Conservation (phyloP, 1,140 invertebrate species). For the Lordiphosa mommai region DNA sequence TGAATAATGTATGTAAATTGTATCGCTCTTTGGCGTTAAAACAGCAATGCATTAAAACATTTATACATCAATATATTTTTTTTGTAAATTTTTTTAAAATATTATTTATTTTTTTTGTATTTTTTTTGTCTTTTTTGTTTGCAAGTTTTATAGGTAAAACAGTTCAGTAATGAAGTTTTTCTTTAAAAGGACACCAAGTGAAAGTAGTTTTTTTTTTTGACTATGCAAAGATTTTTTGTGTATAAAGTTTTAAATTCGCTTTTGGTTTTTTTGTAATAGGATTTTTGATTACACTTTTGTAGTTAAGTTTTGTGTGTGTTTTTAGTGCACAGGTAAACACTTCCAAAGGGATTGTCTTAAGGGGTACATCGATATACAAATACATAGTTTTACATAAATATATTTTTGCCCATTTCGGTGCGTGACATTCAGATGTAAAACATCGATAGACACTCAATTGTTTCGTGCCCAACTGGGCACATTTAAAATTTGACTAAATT, state of each 20-base stretch:
- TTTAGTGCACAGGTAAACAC: slow-evolving; percentile 45
- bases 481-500: slow-evolving; percentile 58
- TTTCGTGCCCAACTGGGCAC: slow-evolving; percentile 10
- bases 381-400: slow-evolving; percentile 70
- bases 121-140: slow-evolving; percentile 32
- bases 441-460: slow-evolving; percentile 9
- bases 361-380: slow-evolving; percentile 71
- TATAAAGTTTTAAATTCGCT: slow-evolving; percentile 60
- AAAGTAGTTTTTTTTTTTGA: slow-evolving; percentile 52
- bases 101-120: slow-evolving; percentile 35
- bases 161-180: slow-evolving; percentile 53
- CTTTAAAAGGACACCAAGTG: slow-evolving; percentile 68
- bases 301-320: slow-evolving; percentile 38
- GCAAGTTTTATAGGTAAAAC: slow-evolving; percentile 50
- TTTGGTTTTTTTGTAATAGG: slow-evolving; percentile 9
- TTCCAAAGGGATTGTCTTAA: slow-evolving; percentile 73
- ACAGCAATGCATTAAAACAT: slow-evolving; percentile 63
- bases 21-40: slow-evolving; percentile 51
- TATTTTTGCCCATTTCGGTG: slow-evolving; percentile 17
- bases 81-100: slow-evolving; percentile 32
- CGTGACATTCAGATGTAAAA: slow-evolving; percentile 12
- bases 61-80: slow-evolving; percentile 34
- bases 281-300: slow-evolving; percentile 15
- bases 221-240: slow-evolving; percentile 60
- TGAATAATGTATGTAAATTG: slow-evolving; percentile 55